Evolutionary conservation across 1,140 invertebrate species (phyloP), one percentile per base, ranked within the genome.

Genomic region (Pachypsylla venusta): DNA sequence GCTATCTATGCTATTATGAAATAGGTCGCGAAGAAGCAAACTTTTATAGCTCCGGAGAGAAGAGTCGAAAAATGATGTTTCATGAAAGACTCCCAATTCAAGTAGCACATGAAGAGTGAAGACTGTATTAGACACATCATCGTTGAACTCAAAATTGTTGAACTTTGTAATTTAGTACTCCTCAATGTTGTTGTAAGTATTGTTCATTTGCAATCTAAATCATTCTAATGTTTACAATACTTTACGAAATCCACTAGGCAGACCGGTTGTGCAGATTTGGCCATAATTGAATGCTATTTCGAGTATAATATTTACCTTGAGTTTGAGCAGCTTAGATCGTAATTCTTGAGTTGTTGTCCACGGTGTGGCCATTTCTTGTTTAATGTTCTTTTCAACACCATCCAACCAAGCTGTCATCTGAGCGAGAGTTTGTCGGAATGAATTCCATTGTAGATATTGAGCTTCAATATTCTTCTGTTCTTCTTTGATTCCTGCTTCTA

Each of bases 371-470:
- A 81, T 76, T 63, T 93, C 88, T 35, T 80, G 76, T 68, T 84
- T 80, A 14, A 92, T 70, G 1, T 79, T 73, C 67, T 89, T 85
- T 70, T 95, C 92, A 70, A 89, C 87, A 48, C 83, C 79, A 64
- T 89, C 83, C 62, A 97, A 73, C 92, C 93, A 97, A 19, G 83
- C 77, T 2, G 85, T 68, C 24, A 83, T 85, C 68, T 92, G 87
- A 61, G 87, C 82, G 1, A 92, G 70, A 39, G 83, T 85, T 63
- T 93, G 90, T 70, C 90, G 85, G 68, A 89, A 93, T 67, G 80
- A 86, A 2, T 82, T 81, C 77, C 87, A 83, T 67, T 91, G 87
- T 26, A 91, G 76, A 7, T 83, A 84, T 65, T 92, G 87, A 26
- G 83, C 81, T 66, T 93, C 89, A 62, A 89, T 83, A 61, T 81